Evolutionary conservation across 2,113 vertebrate species (phyloP), one percentile per base, ranked within the genome.

Genomic region (Lagopus leucura): DNA sequence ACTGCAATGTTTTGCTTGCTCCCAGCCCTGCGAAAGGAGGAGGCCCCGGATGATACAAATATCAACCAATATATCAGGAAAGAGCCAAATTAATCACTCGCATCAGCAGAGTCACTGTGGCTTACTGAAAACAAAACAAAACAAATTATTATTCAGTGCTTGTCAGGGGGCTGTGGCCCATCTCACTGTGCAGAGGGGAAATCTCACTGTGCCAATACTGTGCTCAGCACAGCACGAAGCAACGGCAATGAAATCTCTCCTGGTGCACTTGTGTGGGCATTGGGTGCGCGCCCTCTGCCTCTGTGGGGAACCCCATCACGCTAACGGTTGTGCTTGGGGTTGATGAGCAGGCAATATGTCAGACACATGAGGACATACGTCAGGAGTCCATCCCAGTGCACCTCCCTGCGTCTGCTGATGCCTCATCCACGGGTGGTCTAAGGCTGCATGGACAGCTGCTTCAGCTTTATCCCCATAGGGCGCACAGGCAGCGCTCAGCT

Each of bases 111-210:
- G 47, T 93, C 86, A 47, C 71, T 71, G 86, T 78, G 88, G 76
- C 63, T 94, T 18, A 54, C 47, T 66, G 94, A 36, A 95, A 93
- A 91, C 89, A 95, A 95, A 94, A 63, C 93, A 70, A 93, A 95
- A 86, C 64, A 83, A 77, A 93, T 94, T 77, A 89, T 92, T 90
- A 88, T 92, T 83, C 15, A 22, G 13, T 40, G 19, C 50, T 74
- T 66, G 79, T 86, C 45, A 3, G 85, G 88, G 43, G 88, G 75
- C 82, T 42, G 58, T 91, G 88, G 88, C 79, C 95, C 89, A 94
- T 91, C 85, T 82, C 75, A 10, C 95, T 92, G 93, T 2, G 1
- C 0, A 0, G 78, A 73, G 6, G 92, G 85, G 88, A 77, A 90
- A 93, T 80, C 76, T 82, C 79, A 21, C 2, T 19, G 82, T 27